phyloP scores from a whole-genome alignment of 2,888 invertebrate species.

The Magallana nippona region DNA sequence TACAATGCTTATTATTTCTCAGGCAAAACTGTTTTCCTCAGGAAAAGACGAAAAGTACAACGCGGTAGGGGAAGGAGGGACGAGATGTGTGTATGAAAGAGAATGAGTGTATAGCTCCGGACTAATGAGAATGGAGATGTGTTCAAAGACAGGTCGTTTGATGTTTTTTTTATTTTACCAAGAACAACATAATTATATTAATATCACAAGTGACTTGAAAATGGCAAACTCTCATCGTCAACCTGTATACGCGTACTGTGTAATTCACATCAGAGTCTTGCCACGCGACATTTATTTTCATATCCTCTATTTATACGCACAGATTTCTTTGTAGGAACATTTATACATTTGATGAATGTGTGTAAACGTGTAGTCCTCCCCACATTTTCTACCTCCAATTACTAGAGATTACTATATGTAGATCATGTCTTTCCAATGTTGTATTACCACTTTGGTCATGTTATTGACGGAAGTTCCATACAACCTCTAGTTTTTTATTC shows the following conservation, averaged over 20 bases:
- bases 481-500: conserved; percentile 11
- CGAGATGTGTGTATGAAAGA: neutral
- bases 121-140: neutral
- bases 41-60: conserved; percentile 6
- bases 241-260: neutral
- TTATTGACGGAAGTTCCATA: neutral
- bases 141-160: neutral
- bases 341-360: neutral
- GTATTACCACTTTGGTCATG: conserved; percentile 6
- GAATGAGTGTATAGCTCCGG: neutral
- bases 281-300: conserved; percentile 15
- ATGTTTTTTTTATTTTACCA: neutral
- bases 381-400: conserved; percentile 28
- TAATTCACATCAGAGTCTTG: neutral
- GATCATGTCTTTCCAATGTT: conserved; percentile 20
- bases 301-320: conserved; percentile 6
- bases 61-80: neutral
- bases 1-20: conserved; percentile 15
- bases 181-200: neutral
- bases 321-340: neutral
- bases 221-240: neutral
- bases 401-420: conserved; percentile 1
- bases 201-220: neutral
- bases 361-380: conserved; percentile 13
- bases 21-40: conserved; percentile 21